These are phyloP conservation scores for Blennius ocellaris DNA, from an alignment of 2,113 vertebrate species.

Conservation along the genomic window DNA sequence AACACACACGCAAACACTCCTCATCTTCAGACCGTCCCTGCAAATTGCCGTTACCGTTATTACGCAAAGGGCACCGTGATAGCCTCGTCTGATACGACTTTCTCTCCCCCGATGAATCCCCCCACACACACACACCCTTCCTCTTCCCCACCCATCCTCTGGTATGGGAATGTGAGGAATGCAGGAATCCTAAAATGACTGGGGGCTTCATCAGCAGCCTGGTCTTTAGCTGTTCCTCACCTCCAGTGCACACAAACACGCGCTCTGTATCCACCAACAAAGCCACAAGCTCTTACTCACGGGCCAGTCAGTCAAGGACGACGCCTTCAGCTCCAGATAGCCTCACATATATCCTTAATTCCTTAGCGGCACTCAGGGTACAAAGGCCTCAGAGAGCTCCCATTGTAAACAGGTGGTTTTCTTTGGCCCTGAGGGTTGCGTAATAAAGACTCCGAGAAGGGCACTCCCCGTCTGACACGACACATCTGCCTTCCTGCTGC, in stretches of 20 bases:
- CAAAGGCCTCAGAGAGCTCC: slow-evolving; percentile 1
- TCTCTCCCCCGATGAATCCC: slow-evolving; percentile 6
- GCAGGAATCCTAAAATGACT: slow-evolving; percentile 46
- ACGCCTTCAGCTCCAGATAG: neutral
- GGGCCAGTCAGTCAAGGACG: neutral
- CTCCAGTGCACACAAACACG: neutral
- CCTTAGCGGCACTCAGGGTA: neutral
- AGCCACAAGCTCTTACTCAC: neutral
- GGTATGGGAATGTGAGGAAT: slow-evolving; percentile 73
- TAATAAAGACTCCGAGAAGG: slow-evolving; percentile 10
- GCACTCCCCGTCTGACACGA: slow-evolving; percentile 5
- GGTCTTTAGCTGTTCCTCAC: slow-evolving; percentile 23
- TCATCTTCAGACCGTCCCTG: neutral
- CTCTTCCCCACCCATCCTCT: slow-evolving; percentile 59
- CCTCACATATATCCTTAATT: slow-evolving; percentile 14
- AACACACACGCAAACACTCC: neutral
- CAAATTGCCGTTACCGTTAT: slow-evolving; percentile 25
- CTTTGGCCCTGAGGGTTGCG: slow-evolving; percentile 3
- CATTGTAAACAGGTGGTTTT: slow-evolving; percentile 22
- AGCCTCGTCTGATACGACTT: slow-evolving; percentile 22
- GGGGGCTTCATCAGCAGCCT: slow-evolving; percentile 30
- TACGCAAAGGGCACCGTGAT: slow-evolving; percentile 31
- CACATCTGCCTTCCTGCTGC: neutral
- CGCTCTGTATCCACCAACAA: neutral
- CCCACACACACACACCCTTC: slow-evolving; percentile 28